A percentile compares a stretch with the other conserved stretches of the same genome.
Evolutionary conservation across 2,888 invertebrate species (phyloP).

Genomic region (Lithophane ornitopus): DNA sequence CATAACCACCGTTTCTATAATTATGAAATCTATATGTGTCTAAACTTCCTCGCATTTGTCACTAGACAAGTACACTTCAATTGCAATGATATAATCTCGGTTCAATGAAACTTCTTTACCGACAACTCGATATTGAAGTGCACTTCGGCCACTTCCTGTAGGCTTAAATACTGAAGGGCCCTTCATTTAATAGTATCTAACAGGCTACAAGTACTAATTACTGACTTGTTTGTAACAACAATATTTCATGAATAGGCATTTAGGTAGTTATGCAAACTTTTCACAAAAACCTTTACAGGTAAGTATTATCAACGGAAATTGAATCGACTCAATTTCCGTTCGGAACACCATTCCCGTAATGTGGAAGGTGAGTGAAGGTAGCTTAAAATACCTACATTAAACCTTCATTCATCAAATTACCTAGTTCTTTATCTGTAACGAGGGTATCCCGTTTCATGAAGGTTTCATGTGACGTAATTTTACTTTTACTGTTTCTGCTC

Average conservation of each 20-base stretch:
- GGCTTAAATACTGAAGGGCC: background rate
- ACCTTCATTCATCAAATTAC: background rate
- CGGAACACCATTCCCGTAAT: slow-evolving; percentile 29
- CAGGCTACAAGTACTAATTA: background rate
- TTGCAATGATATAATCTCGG: background rate
- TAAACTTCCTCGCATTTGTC: background rate
- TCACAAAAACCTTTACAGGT: slow-evolving; percentile 18
- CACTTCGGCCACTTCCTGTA: background rate
- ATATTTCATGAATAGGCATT: background rate
- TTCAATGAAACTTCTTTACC: background rate
- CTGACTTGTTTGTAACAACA: background rate
- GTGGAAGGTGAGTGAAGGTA: background rate
- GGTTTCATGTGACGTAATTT: slow-evolving; percentile 22
- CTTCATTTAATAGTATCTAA: slow-evolving; percentile 6
- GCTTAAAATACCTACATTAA: background rate
- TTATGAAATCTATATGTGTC: background rate
- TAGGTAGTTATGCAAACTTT: background rate
- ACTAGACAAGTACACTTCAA: background rate
- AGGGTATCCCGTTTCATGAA: slow-evolving; percentile 11
- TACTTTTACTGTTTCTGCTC: slow-evolving; percentile 19
- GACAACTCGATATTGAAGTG: slow-evolving; percentile 3
- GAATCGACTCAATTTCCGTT: slow-evolving; percentile 50
- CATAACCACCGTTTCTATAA: background rate
- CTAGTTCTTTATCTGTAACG: background rate
- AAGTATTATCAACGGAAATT: slow-evolving; percentile 53